A percentile compares a stretch with the other conserved stretches of the same genome.
phyloP scores from a whole-genome alignment of 2,113 vertebrate species.

The Serilophus lunatus region DNA sequence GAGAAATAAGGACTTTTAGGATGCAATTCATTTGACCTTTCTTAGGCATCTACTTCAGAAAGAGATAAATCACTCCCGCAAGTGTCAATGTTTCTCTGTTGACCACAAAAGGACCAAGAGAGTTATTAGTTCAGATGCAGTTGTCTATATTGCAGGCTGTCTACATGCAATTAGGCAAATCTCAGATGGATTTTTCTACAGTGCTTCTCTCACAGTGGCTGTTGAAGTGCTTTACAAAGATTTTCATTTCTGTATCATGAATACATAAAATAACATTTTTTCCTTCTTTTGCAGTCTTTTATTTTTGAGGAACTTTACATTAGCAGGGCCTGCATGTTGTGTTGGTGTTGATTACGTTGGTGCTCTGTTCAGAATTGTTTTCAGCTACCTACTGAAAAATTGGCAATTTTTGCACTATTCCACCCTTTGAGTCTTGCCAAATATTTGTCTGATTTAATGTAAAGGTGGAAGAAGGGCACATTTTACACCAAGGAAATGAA shows the following conservation, averaged over 20 bases:
- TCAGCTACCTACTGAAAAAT: not conserved
- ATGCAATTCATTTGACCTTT: slow-evolving; percentile 39
- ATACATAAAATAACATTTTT: not conserved
- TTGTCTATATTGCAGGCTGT: not conserved
- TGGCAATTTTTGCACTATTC: not conserved
- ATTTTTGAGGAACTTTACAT: not conserved
- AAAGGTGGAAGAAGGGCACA: not conserved
- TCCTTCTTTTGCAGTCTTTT: not conserved
- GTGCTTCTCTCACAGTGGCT: not conserved
- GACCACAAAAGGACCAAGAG: not conserved
- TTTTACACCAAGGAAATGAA: not conserved
- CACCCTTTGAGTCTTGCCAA: not conserved
- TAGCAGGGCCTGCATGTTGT: not conserved
- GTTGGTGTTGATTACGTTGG: not conserved
- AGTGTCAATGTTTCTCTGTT: not conserved
- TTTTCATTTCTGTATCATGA: not conserved
- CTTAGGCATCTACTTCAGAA: slow-evolving; percentile 12
- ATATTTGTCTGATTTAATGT: slow-evolving; percentile 6
- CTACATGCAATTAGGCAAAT: not conserved
- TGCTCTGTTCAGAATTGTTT: not conserved
- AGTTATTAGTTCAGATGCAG: not conserved
- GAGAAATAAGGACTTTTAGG: slow-evolving; percentile 18
- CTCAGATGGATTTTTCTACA: not conserved
- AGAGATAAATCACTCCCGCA: slow-evolving; percentile 7
- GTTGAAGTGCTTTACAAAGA: not conserved